Base-by-base conservation (phyloP, 2,113 vertebrate genomes). In the Pangasianodon hypophthalmus region DNA sequence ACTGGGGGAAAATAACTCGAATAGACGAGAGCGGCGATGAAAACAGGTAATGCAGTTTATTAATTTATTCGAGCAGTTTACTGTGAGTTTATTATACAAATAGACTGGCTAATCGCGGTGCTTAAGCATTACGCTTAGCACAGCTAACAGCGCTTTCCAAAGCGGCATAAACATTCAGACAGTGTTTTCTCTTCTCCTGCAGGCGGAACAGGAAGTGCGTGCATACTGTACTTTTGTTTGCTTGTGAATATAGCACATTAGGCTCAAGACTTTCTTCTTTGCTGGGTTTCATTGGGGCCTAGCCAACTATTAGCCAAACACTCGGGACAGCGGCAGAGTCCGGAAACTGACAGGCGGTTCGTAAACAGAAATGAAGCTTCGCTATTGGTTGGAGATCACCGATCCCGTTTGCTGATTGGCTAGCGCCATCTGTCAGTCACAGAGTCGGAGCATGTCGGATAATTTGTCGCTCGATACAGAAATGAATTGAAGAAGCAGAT, bases 221-320 rank as follows among this genome's bases (percentile, higher is more conserved):
- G 79, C 14, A 19, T 1, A 0, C 6, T 32, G 4, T 0, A 1
- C 5, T 1, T 82, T 58, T 6, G 80, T 90, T 85, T 52, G 21
- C 88, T 84, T 29, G 41, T 0, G 2, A 4, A 16, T 7, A 3
- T 58, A 7, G 48, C 1, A 87, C 84, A 93, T 93, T 90, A 92
- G 24, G 44, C 79, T 79, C 85, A 88, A 94, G 95, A 95, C 94
- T 95, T 96, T 95, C 88, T 93, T 92, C 91, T 94, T 92, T 92
- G 93, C 92, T 92, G 91, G 94, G 92, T 95, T 54, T 95, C 90
- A 94, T 93, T 91, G 93, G 94, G 96, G 96, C 96, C 96, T 96
- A 94, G 93, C 91, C 64, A 87, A 92, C 92, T 92, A 44, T 60
- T 83, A 89, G 93, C 92, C 92, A 92, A 93, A 88, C 93, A 92